phyloP scores from a whole-genome alignment of 2,888 invertebrate species.

The Sarcophaga variegata region DNA sequence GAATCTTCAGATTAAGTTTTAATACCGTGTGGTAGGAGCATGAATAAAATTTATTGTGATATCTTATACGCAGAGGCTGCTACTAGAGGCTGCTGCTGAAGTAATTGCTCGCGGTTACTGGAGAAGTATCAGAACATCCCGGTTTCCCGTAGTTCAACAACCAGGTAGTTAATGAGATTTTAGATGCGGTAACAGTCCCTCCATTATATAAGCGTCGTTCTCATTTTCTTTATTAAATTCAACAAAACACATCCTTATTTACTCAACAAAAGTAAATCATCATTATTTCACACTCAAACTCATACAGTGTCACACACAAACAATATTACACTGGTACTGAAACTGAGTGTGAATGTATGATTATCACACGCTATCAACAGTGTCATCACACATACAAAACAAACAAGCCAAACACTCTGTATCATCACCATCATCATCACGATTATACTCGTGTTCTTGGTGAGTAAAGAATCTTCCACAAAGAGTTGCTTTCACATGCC shows the following conservation, averaged over 20 bases:
- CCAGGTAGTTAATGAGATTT: no score
- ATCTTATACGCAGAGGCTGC: no score
- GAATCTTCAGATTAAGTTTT: no score
- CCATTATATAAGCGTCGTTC: neutral
- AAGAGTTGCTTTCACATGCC: neutral
- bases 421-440: neutral
- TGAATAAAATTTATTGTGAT: no score
- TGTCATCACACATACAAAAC: neutral
- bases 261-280: constrained; percentile 2
- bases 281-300: neutral
- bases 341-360: no score
- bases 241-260: constrained; percentile 20
- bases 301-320: neutral
- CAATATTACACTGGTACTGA: neutral
- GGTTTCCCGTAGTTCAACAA: no score
- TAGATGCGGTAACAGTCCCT: no score
- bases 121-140: no score
- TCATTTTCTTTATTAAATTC: constrained; percentile 21
- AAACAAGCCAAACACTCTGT: no score
- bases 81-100: no score
- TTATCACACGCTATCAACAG: neutral
- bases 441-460: neutral
- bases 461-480: neutral
- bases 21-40: no score
- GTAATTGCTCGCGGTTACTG: no score